These are phyloP conservation scores for Bothrops jararaca DNA, from an alignment of 2,113 vertebrate genomes.

Conservation along the genomic window DNA sequence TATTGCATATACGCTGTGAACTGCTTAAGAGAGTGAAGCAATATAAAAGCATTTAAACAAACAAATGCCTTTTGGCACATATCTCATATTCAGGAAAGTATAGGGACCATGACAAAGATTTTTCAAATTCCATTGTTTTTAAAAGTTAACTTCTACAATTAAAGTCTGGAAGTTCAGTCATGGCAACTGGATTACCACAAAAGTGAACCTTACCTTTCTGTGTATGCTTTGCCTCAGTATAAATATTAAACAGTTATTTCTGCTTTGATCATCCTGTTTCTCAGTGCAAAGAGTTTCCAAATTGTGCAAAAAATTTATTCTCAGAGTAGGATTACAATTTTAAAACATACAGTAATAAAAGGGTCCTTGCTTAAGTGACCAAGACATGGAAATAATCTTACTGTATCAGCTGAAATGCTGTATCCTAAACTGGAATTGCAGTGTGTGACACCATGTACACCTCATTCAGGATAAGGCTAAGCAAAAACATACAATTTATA, in stretches of 20 bases:
- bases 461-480: background rate
- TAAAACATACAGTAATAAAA: background rate
- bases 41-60: background rate
- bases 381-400: background rate
- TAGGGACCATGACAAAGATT: background rate
- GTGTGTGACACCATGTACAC: too few species aligned
- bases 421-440: background rate
- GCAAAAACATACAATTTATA: background rate
- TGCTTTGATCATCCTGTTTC: background rate
- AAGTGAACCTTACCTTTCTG: background rate
- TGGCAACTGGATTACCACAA: fast-evolving
- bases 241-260: background rate
- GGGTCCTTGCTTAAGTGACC: background rate
- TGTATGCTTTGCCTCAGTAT: background rate
- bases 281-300: background rate
- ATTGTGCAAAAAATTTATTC: background rate
- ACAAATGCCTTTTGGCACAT: background rate
- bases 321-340: background rate
- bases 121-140: background rate
- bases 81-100: background rate
- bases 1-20: background rate
- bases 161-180: background rate
- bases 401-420: background rate
- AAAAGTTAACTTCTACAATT: background rate
- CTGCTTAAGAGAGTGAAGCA: background rate